A percentile compares a stretch with the other conserved stretches of the same genome.
These are phyloP conservation scores for Acanthoscelides obtectus DNA, from an alignment of 2,888 invertebrate species.

Conservation along the genomic window DNA sequence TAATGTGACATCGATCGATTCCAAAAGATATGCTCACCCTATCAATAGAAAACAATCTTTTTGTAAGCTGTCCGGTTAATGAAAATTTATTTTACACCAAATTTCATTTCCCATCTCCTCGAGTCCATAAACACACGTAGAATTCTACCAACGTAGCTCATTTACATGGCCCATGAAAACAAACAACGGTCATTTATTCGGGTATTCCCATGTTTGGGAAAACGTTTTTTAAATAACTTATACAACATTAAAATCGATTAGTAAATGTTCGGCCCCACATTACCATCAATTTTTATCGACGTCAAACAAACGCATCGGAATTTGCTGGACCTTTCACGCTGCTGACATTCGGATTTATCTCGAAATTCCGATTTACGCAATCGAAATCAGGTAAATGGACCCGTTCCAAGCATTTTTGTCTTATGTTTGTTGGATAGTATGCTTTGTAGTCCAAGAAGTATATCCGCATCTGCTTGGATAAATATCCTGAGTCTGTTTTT, in stretches of 20 bases:
- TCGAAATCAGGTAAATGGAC: neutral
- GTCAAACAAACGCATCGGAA: neutral
- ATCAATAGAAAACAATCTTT: neutral
- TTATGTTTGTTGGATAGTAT: no score
- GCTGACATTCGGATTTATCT: neutral
- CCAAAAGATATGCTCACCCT: neutral
- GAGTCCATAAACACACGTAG: neutral
- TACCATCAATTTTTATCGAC: neutral
- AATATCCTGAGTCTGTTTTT: no score
- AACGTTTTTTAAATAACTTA: neutral
- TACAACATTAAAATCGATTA: neutral
- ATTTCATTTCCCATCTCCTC: neutral
- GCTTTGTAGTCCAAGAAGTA: no score
- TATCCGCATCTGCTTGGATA: no score
- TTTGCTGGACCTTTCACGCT: neutral
- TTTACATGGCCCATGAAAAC: neutral
- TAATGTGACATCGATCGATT: neutral
- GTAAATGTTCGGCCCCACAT: neutral
- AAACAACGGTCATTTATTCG: neutral
- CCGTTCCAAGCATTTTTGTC: no score
- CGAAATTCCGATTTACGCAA: neutral
- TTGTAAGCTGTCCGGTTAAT: neutral
- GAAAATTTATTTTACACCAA: neutral
- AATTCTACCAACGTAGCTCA: neutral
- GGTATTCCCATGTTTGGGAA: neutral